Percentiles rank a stretch among this genome's conserved stretches.
Conservation (phyloP, 2,113 vertebrate species). For the Aspidoscelis tigris region DNA sequence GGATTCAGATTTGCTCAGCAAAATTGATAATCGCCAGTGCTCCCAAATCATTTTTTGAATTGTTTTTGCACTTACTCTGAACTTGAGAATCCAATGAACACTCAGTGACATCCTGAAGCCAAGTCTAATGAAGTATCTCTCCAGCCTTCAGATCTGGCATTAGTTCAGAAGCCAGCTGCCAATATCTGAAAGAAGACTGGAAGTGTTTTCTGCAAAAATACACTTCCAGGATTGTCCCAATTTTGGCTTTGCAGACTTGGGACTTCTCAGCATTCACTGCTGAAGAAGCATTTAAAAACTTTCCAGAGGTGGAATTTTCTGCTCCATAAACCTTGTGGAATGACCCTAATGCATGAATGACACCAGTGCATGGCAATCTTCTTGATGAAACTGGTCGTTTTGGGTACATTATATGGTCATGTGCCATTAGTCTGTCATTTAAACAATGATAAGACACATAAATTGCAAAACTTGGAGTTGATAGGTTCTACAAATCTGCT, state of each 20-base stretch:
- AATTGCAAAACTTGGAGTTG: constrained; percentile 60
- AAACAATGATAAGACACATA: constrained; percentile 63
- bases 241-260: constrained; percentile 46
- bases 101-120: background rate
- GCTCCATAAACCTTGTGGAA: constrained; percentile 70
- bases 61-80: background rate
- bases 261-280: constrained; percentile 59
- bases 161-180: background rate
- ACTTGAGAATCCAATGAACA: background rate
- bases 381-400: constrained; percentile 48
- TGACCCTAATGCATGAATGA: constrained; percentile 61
- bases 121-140: constrained; percentile 6
- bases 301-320: constrained; percentile 67
- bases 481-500: constrained; percentile 50
- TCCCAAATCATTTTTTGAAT: background rate
- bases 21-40: background rate
- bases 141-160: background rate
- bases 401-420: constrained; percentile 55
- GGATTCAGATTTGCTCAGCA: background rate
- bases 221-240: constrained; percentile 35
- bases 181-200: constrained; percentile 42
- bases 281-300: constrained; percentile 61
- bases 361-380: constrained; percentile 44
- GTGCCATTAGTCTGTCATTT: constrained; percentile 69
- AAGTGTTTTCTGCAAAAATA: background rate